These are phyloP conservation scores for Lynx canadensis DNA, from an alignment of 2,113 vertebrate species.

Conservation along the genomic window DNA sequence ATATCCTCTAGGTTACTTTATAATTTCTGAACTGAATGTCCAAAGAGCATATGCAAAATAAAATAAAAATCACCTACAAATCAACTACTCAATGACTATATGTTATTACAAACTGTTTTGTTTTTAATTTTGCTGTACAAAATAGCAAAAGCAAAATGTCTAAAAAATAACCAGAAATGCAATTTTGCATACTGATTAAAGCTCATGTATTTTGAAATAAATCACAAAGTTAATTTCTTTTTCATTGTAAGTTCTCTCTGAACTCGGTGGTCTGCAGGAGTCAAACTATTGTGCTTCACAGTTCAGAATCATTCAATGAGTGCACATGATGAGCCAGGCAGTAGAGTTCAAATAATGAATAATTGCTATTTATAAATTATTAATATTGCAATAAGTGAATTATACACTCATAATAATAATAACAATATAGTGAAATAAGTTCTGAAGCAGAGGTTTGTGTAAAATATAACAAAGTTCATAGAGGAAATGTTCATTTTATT, in stretches of 20 bases:
- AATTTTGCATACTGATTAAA: neutral
- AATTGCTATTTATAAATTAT: neutral
- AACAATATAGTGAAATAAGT: neutral
- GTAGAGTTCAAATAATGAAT: neutral
- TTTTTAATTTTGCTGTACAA: neutral
- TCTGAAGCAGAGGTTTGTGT: neutral
- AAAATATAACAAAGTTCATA: neutral
- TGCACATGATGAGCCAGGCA: neutral
- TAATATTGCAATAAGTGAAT: neutral
- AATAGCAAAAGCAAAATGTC: neutral
- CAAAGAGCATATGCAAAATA: neutral
- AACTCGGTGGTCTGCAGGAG: neutral
- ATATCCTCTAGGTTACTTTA: neutral
- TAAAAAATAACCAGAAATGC: neutral
- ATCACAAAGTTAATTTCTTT: neutral
- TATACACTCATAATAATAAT: neutral
- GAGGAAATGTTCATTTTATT: neutral
- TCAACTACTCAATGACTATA: neutral
- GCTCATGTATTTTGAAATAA: neutral
- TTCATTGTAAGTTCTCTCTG: neutral
- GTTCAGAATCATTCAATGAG: neutral
- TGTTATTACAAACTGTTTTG: neutral
- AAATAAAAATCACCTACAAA: neutral
- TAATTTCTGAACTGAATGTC: neutral
- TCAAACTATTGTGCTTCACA: neutral